A percentile compares a stretch with the other conserved stretches of the same genome.
Conservation (phyloP, 1,140 invertebrate species). For the Aphis craccivora region DNA sequence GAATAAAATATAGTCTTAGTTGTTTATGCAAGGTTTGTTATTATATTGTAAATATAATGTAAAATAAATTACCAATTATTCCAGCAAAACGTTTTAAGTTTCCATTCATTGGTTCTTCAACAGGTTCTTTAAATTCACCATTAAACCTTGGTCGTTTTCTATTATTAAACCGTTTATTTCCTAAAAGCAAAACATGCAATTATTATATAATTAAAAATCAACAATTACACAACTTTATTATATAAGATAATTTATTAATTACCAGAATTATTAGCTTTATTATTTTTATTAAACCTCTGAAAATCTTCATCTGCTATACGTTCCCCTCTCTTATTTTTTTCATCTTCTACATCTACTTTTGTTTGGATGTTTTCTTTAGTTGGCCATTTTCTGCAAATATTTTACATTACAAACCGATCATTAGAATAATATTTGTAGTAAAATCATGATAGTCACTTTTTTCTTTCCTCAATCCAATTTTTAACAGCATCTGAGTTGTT, state of each 20-base stretch:
- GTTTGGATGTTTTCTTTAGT: conserved; percentile 43
- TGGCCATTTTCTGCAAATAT: conserved; percentile 51
- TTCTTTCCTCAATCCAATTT: conserved; percentile 50
- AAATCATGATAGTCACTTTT: conserved; percentile 22
- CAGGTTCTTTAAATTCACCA: neutral
- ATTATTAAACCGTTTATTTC: conserved; percentile 36
- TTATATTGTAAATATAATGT: neutral
- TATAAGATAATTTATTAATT: neutral
- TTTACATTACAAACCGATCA: neutral
- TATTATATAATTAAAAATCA: neutral
- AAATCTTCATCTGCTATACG: conserved; percentile 56
- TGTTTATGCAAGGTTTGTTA: neutral
- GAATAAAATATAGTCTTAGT: too few relatives aligned
- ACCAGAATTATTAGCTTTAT: conserved; percentile 32
- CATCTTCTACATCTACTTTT: conserved; percentile 23
- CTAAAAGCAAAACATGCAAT: neutral
- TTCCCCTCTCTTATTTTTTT: conserved; percentile 52
- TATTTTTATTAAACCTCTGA: conserved; percentile 45
- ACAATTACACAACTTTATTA: neutral
- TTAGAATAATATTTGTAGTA: neutral
- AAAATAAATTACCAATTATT: conserved; percentile 46
- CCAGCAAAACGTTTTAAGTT: conserved; percentile 53
- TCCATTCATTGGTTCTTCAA: conserved; percentile 53
- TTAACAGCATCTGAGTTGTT: conserved; percentile 47
- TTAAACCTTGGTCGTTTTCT: conserved; percentile 26